Conservation (phyloP, 2,113 vertebrate genomes). For the Ginglymostoma cirratum region DNA sequence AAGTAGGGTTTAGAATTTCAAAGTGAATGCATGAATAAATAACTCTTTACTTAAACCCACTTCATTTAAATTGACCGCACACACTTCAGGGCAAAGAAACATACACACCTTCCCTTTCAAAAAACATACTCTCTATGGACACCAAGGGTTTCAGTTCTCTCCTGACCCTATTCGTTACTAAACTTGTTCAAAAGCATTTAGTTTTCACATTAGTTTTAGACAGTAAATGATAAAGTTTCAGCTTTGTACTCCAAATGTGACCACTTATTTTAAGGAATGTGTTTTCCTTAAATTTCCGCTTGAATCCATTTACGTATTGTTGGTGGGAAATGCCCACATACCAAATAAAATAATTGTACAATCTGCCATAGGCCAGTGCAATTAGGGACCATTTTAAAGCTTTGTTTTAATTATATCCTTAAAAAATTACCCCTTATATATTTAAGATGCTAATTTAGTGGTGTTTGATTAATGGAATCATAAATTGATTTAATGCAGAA, state of each 20-base stretch:
- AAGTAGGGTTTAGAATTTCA: too few relatives aligned
- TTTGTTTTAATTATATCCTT: not conserved
- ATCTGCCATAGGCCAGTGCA: not conserved
- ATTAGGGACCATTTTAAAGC: not conserved
- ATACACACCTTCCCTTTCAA: too few relatives aligned
- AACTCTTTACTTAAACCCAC: too few relatives aligned
- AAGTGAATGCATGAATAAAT: too few relatives aligned
- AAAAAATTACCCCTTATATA: not conserved
- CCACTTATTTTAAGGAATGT: not conserved
- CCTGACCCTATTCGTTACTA: too few relatives aligned
- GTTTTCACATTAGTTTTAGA: not conserved
- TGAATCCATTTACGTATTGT: not conserved
- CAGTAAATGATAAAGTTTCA: not conserved
- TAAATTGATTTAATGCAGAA: not conserved
- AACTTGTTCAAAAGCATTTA: not conserved
- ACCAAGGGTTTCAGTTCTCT: too few relatives aligned
- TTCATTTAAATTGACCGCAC: too few relatives aligned
- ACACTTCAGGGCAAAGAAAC: too few relatives aligned
- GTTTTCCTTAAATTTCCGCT: not conserved
- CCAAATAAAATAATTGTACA: too few relatives aligned
- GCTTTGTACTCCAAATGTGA: not conserved
- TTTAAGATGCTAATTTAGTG: not conserved
- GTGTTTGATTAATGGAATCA: not conserved
- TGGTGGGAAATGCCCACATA: too few relatives aligned
- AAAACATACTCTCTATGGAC: too few relatives aligned